A percentile compares a stretch with the other conserved stretches of the same genome.
phyloP scores from a whole-genome alignment of 2,888 invertebrate genomes.

The Thumatha senex region DNA sequence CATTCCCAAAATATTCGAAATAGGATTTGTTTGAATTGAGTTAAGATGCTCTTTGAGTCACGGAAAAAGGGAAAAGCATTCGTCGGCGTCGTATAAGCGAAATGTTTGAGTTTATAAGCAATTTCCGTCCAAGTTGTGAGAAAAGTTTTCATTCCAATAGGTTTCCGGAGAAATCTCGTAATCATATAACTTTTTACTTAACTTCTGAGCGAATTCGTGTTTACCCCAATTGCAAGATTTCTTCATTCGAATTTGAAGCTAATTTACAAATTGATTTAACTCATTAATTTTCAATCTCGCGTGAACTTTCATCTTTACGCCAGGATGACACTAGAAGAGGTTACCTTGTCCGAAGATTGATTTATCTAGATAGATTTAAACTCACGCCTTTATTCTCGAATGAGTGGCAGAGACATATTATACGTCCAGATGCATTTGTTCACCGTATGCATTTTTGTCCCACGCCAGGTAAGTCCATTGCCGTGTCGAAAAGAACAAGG shows the following conservation, averaged over 20 bases:
- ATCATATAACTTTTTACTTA: background rate
- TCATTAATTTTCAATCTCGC: background rate
- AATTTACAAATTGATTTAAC: background rate
- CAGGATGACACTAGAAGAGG: background rate
- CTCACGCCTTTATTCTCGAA: no score
- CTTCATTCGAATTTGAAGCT: conserved; percentile 4
- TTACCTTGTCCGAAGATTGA: no score
- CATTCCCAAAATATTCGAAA: background rate
- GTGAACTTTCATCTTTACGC: background rate
- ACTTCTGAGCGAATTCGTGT: background rate
- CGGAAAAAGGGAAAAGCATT: background rate
- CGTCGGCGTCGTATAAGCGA: background rate
- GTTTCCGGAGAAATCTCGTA: conserved; percentile 1
- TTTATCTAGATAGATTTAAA: no score
- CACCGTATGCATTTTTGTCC: no score
- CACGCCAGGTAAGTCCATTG: no score
- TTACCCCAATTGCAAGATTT: conserved; percentile 11
- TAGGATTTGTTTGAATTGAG: background rate
- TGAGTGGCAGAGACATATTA: no score
- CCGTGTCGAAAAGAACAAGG: no score
- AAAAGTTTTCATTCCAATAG: conserved; percentile 6
- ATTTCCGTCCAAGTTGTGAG: background rate
- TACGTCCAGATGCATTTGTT: no score
- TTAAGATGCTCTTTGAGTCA: background rate
- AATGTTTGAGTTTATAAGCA: background rate